Conservation (phyloP, 2,888 invertebrate genomes). For the Heteromyza rotundicornis region DNA sequence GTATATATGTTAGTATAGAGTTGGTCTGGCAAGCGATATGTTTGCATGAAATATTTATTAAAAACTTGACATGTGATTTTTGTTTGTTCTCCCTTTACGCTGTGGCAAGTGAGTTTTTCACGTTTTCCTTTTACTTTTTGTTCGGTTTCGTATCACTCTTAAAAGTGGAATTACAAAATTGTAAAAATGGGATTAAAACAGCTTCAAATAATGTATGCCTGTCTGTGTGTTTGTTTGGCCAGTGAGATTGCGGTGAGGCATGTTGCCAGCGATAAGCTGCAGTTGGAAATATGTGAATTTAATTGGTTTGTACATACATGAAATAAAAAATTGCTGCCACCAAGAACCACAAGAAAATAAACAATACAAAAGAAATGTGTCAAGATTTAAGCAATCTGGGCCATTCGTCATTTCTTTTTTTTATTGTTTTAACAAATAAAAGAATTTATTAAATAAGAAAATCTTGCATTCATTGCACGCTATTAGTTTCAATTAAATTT, state of each 20-base stretch:
- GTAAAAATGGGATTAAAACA: conserved; percentile 6
- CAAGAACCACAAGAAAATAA: background rate
- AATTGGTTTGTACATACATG: conserved; percentile 10
- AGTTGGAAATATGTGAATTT: conserved; percentile 15
- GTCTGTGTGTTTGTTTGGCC: background rate
- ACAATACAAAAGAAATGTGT: background rate
- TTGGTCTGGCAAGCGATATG: conserved; percentile 9
- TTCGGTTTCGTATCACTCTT: background rate
- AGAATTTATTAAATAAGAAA: too few species aligned
- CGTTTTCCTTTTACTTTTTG: too few species aligned
- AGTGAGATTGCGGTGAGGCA: conserved; percentile 14
- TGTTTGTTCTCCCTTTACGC: background rate
- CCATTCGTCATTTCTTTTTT: too few species aligned
- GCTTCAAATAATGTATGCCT: conserved; percentile 3
- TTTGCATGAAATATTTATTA: conserved; percentile 20
- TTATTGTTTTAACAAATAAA: too few species aligned
- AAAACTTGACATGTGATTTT: conserved; percentile 20
- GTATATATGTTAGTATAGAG: background rate
- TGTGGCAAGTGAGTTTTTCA: background rate
- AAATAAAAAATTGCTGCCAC: too few species aligned
- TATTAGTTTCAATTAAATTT: too few species aligned
- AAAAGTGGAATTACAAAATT: conserved; percentile 4
- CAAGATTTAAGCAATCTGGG: too few species aligned
- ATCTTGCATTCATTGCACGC: too few species aligned
- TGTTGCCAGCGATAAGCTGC: conserved; percentile 12